Conservation (phyloP, 1,140 invertebrate genomes). For the Heliconius himera region DNA sequence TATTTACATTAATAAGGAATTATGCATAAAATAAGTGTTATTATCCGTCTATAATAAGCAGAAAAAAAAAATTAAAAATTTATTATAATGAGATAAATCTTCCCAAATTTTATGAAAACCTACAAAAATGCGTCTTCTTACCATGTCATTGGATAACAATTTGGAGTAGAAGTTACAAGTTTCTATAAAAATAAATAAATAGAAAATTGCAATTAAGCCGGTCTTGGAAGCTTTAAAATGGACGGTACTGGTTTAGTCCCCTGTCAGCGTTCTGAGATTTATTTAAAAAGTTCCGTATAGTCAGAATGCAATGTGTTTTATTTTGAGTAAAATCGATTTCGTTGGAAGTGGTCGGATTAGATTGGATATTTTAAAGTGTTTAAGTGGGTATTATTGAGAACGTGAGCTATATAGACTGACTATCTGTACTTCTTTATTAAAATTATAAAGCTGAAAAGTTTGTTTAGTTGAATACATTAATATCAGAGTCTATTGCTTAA, state of each 20-base stretch:
- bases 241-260: constrained; percentile 56
- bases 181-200: constrained; percentile 18
- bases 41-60: neutral
- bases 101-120: neutral
- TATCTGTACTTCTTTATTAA: neutral
- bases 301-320: constrained; percentile 47
- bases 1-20: neutral
- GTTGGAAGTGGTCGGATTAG: constrained; percentile 34
- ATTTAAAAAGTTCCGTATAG: constrained; percentile 66
- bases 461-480: too few species aligned
- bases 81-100: neutral
- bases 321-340: constrained; percentile 47
- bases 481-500: too few species aligned
- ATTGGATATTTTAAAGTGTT: constrained; percentile 5
- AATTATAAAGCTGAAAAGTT: neutral
- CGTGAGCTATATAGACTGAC: neutral
- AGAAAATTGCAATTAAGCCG: constrained; percentile 30
- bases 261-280: constrained; percentile 63
- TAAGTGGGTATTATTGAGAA: neutral
- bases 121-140: neutral
- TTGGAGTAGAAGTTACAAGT: neutral
- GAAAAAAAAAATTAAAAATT: neutral
- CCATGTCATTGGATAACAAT: neutral
- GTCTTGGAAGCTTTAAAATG: constrained; percentile 36
- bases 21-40: neutral